Base-by-base conservation (phyloP, 2,888 invertebrate species). In the Troides aeacus region DNA sequence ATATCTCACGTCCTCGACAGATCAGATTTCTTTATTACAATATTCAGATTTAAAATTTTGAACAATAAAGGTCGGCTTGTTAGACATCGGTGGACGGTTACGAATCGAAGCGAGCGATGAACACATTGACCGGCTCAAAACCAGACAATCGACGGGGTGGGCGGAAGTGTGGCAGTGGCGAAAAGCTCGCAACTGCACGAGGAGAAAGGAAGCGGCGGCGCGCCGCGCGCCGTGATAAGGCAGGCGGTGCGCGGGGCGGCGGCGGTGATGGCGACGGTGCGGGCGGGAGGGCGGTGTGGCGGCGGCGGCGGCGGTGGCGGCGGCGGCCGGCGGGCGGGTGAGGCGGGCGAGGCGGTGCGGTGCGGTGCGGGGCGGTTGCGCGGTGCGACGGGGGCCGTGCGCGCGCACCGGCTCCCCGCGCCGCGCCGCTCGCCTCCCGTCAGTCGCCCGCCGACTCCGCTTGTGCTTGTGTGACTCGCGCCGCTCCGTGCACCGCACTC, bases 371-470 rank as follows among this genome's bases (percentile, higher is more conserved):
- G 86, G 87, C 87, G 84, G 88, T 86, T 87, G 87, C 90, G 86
- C 87, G 89, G 84, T 84, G 71, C 66, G 72, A 72, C 73, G 70
- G 71, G 84, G 86, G 85, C 69, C 81, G 75, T 87, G 88, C 89
- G 89, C 89, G 90, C 91, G 90, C 89, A 87, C 78, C 81, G 84
- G 85, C 85, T 83, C 86, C 84, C 89, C 89, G 90, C 89, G 83
- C 88, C 86, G 85, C 89, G 84, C 89, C 81, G 84, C 86, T 81
- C 81, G 83, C 71, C 84, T 81, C 86, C 88, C 89, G 89, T 89
- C 93, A 93, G 93, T 93, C 93, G 93, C 93, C 93, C 87, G 93
- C 93, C 93, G 92, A 90, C 92, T 92, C 92, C 79, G 92, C 92
- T 92, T 92, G 90, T 88, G 92, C 92, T 92, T 92, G 92, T 92